These are phyloP conservation scores for Triops cancriformis DNA, from an alignment of 1,140 invertebrate species.

Conservation along the genomic window DNA sequence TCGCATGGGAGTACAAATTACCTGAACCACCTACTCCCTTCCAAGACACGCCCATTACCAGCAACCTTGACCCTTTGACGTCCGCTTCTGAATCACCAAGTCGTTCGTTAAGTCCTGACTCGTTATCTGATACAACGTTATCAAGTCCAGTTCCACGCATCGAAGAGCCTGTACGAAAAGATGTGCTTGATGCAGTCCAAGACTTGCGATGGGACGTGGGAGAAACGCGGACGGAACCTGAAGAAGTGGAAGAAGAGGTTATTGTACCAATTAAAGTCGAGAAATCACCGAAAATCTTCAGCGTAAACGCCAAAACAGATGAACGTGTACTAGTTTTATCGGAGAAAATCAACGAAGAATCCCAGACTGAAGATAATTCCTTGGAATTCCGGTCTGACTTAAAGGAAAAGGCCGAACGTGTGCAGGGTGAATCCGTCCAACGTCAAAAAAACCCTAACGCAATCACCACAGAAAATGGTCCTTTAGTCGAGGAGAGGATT, in stretches of 20 bases:
- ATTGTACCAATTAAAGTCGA: background rate
- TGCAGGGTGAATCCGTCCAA: background rate
- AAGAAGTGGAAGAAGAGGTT: background rate
- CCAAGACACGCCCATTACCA: conserved; percentile 37
- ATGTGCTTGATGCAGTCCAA: background rate
- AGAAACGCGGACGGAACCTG: background rate
- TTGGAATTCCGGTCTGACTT: background rate
- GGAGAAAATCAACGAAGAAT: background rate
- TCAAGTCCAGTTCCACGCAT: background rate
- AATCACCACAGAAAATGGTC: background rate
- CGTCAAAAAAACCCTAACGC: background rate
- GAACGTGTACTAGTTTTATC: background rate
- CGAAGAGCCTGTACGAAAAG: background rate
- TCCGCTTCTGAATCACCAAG: background rate
- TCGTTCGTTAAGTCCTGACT: background rate
- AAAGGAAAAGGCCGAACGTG: background rate
- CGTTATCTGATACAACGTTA: background rate
- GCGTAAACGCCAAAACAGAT: background rate
- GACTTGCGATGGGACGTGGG: background rate
- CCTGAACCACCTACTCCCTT: conserved; percentile 54
- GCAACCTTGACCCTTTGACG: background rate
- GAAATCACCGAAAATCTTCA: background rate
- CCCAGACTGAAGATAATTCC: background rate
- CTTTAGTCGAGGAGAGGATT: no score
- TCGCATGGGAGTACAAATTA: conserved; percentile 54